Evolutionary conservation across 1,140 invertebrate species (phyloP).

Genomic region (Sinonovacula constricta): DNA sequence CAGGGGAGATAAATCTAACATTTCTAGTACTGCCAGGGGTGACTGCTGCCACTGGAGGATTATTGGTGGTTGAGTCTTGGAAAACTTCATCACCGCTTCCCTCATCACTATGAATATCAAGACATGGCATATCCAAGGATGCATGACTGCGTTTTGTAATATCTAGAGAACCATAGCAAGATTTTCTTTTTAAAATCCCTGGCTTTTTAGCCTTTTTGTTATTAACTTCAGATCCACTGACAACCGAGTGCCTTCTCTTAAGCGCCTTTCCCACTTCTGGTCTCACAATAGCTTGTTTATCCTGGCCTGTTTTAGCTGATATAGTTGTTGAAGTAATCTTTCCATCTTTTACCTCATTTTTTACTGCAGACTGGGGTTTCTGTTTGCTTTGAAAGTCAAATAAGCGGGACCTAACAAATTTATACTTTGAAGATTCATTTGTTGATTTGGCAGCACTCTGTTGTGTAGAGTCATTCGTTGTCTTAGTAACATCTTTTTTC

Average conservation of each 20-base stretch:
- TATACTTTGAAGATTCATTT: background rate
- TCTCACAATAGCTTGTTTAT: background rate
- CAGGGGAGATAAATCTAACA: background rate
- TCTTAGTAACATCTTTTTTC: too few relatives aligned
- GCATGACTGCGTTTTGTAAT: background rate
- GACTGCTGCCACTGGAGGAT: background rate
- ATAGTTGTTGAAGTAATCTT: background rate
- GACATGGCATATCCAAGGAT: background rate
- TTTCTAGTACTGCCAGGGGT: too few relatives aligned
- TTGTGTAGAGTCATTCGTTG: too few relatives aligned
- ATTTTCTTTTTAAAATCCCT: slow-evolving; percentile 46
- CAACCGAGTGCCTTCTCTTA: slow-evolving; percentile 27
- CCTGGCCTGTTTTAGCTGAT: background rate
- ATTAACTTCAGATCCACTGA: background rate
- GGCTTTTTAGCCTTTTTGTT: slow-evolving; percentile 4
- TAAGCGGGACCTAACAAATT: slow-evolving; percentile 31
- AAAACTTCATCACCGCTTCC: background rate
- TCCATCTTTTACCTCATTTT: background rate
- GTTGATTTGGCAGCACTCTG: too few relatives aligned
- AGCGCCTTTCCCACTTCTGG: background rate
- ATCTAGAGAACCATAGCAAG: slow-evolving; percentile 35
- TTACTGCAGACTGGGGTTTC: background rate
- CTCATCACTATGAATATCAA: background rate
- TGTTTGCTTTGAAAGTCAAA: slow-evolving; percentile 42
- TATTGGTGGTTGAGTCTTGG: background rate